phyloP scores from a whole-genome alignment of 2,797 vertebrate species.

The Melanotaenia nigrans region DNA sequence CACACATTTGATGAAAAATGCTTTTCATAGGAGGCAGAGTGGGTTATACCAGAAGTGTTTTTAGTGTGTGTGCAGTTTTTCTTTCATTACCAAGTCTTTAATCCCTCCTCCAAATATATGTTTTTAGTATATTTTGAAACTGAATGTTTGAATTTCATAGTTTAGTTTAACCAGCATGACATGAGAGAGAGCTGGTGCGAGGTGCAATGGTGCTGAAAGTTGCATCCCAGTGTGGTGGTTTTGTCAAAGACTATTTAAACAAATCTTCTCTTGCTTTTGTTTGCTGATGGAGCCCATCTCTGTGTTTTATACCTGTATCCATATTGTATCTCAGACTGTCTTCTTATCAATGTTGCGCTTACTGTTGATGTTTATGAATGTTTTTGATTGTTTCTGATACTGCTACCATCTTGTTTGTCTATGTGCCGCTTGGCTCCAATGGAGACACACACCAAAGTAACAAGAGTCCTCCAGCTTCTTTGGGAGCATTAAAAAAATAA shows the following conservation, averaged over 20 bases:
- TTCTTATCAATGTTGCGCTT: conserved; percentile 67
- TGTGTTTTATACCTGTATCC: conserved; percentile 78
- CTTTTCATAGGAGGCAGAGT: background rate
- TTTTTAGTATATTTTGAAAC: conserved; percentile 25
- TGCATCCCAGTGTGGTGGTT: conserved; percentile 69
- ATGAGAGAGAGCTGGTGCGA: conserved; percentile 57
- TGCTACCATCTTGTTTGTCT: conserved; percentile 84
- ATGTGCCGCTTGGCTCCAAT: conserved; percentile 79
- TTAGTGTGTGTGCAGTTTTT: conserved; percentile 60
- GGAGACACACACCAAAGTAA: conserved; percentile 80
- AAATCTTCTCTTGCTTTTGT: conserved; percentile 50
- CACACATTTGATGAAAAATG: conserved; percentile 24
- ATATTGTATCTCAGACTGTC: conserved; percentile 69
- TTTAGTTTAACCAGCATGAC: conserved; percentile 63
- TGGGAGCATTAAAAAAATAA: background rate
- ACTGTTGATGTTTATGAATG: conserved; percentile 79
- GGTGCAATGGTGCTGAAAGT: conserved; percentile 53
- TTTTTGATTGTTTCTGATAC: conserved; percentile 77
- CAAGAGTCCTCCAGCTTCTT: background rate
- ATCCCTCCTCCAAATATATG: conserved; percentile 4
- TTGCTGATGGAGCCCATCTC: conserved; percentile 72
- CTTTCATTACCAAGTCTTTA: conserved; percentile 46
- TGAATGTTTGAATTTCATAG: conserved; percentile 20
- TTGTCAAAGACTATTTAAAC: conserved; percentile 39
- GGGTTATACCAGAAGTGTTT: conserved; percentile 20